Conservation (phyloP, 2,888 invertebrate genomes). For the Malthinus seriepunctatus region DNA sequence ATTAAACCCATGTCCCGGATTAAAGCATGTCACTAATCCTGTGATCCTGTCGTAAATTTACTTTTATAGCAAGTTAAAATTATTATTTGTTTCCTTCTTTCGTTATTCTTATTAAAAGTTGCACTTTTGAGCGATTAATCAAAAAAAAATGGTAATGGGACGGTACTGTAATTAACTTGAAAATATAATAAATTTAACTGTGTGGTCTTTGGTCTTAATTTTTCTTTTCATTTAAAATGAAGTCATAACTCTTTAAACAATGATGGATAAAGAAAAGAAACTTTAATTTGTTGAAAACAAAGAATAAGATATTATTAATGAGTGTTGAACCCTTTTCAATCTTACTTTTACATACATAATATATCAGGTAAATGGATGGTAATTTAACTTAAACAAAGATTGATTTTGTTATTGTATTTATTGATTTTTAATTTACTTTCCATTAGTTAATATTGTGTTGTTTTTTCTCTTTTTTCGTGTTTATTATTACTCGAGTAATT, state of each 20-base stretch:
- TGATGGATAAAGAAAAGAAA: slow-evolving; percentile 28
- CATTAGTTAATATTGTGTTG: slow-evolving; percentile 6
- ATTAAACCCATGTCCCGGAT: slow-evolving; percentile 44
- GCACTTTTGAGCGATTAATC: no score
- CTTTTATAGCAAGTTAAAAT: slow-evolving; percentile 43
- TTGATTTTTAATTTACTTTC: slow-evolving; percentile 13
- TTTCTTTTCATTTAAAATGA: slow-evolving; percentile 7
- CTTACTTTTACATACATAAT: slow-evolving; percentile 14
- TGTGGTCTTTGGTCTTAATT: slow-evolving; percentile 16
- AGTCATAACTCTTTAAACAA: slow-evolving; percentile 15
- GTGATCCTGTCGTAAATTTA: slow-evolving; percentile 46
- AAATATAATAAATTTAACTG: not conserved
- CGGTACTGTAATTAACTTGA: no score
- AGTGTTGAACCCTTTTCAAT: slow-evolving; percentile 29
- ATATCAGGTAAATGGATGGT: not conserved
- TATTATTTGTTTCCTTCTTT: no score
- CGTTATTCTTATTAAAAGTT: no score
- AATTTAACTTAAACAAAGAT: slow-evolving; percentile 1
- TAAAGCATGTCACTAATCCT: slow-evolving; percentile 44
- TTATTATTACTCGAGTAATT: no score
- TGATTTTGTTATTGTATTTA: slow-evolving; percentile 11
- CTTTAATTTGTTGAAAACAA: slow-evolving; percentile 34
- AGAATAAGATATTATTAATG: slow-evolving; percentile 37
- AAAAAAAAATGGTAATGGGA: no score
- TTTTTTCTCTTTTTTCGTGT: not conserved